These are phyloP conservation scores for Coregonus suidteri DNA, from an alignment of 2,797 vertebrate species.

Conservation along the genomic window DNA sequence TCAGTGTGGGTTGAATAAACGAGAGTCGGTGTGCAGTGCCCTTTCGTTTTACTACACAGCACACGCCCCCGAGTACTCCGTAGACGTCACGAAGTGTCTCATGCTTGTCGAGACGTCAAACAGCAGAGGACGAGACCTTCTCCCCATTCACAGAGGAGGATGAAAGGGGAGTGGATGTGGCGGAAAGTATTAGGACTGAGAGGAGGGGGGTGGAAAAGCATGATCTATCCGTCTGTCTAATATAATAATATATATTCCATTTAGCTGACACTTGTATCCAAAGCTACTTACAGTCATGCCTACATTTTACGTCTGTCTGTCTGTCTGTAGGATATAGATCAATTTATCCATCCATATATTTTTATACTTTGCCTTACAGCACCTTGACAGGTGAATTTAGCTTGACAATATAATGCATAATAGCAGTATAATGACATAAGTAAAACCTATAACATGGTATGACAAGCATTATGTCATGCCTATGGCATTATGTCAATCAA, in stretches of 20 bases:
- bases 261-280: too few relatives aligned
- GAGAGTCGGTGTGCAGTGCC: constrained; percentile 24
- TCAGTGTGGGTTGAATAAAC: constrained; percentile 21
- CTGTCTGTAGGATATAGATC: too few relatives aligned
- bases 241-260: too few relatives aligned
- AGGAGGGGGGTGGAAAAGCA: too few relatives aligned
- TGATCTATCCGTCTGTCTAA: too few relatives aligned
- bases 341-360: background rate
- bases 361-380: too few relatives aligned
- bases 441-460: background rate
- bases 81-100: constrained; percentile 38
- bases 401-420: background rate
- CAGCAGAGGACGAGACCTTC: constrained; percentile 34
- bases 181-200: too few relatives aligned
- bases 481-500: background rate
- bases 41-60: constrained; percentile 40
- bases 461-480: background rate
- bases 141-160: too few relatives aligned
- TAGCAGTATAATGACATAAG: background rate
- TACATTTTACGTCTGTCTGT: too few relatives aligned
- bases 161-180: too few relatives aligned
- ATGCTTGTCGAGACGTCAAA: constrained; percentile 38
- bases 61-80: constrained; percentile 47
- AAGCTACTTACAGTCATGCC: too few relatives aligned
- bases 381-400: too few relatives aligned